These are phyloP conservation scores for Turritopsis dohrnii DNA, from an alignment of 30 jellyfish, hydroid and myxozoan genomes.

Conservation along the genomic window DNA sequence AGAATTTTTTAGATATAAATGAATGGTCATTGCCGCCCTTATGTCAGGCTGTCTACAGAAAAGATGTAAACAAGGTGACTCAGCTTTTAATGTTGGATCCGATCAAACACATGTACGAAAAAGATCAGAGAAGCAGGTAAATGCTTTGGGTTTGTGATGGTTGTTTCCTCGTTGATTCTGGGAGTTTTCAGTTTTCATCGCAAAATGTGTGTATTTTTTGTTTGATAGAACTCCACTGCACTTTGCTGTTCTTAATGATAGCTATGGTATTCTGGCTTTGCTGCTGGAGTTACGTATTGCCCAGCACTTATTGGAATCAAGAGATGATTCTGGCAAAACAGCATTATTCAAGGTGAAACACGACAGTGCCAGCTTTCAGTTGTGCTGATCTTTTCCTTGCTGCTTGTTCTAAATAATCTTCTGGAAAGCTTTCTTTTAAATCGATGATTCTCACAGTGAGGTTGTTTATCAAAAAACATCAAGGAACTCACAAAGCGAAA, in stretches of 20 bases:
- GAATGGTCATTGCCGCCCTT: not conserved
- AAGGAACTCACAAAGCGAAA: no score
- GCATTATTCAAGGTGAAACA: not conserved
- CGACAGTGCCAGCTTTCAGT: not conserved
- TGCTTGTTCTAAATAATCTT: not conserved
- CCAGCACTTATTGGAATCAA: not conserved
- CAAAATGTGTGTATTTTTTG: no score
- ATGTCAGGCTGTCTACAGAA: slow-evolving; percentile 4
- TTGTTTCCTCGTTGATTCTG: no score
- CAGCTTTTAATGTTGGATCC: not conserved
- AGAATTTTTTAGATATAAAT: not conserved
- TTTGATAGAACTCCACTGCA: not conserved
- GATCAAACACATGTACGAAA: not conserved
- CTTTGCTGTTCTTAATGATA: not conserved
- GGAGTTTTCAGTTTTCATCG: no score
- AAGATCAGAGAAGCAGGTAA: slow-evolving; percentile 8
- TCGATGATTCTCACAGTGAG: no score
- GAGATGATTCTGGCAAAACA: slow-evolving; percentile 5
- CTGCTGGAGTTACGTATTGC: not conserved
- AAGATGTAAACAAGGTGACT: not conserved
- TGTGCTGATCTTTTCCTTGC: not conserved
- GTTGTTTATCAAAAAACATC: no score
- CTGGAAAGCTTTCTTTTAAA: no score
- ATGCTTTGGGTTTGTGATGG: not conserved
- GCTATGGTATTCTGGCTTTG: not conserved